Evolutionary conservation across 2,888 invertebrate genomes (phyloP), one percentile per base, ranked within the genome.

Genomic region (Ypsolopha scabrella): DNA sequence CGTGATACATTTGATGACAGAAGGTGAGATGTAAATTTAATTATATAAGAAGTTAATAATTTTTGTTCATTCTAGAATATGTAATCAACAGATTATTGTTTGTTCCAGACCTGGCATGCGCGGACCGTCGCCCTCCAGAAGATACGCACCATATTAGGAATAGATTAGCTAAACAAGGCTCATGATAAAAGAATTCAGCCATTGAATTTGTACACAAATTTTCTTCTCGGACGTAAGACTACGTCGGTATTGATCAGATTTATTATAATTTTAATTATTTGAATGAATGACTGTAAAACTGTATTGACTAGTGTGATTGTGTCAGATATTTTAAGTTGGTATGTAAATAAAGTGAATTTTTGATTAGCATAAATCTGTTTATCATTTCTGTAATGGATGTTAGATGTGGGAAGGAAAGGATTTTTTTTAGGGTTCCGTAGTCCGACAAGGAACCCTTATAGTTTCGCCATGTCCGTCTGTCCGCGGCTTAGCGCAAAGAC

Each of bases 1-100:
- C 89, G 94, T 61, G 94, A 95, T 83, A 92, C 94, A 48, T 95
- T 94, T 80, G 94, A 95, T 82, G 94, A 95, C 69, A 91, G 94
- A 79, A 91, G 92, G 92, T 92, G 81, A 85, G 78, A 45, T 24
- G 24, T 3, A 24, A 2, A 24, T 24, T 24, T 24, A 4, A 24
- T 24, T 24, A 24, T 4, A 24, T n/a, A n/a, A n/a, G n/a, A 24
- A 24, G 24, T 24, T 2, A 24, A 24, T 24, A 6, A n/a, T 9
- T 57, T 54, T 44, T 52, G 60, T 64, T 55, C 56, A 57, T 54
- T 50, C 50, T 43, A 38, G 41, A 47, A 39, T 3, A n/a, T 39
- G n/a, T 39, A 3, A 48, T 37, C n/a, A 8, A 7, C 13, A 24
- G 8, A 46, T 41, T 43, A 34, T 62, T 60, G 65, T 62, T 75